Evolutionary conservation across 2,888 invertebrate species (phyloP).

Genomic region (Leucoma salicis): DNA sequence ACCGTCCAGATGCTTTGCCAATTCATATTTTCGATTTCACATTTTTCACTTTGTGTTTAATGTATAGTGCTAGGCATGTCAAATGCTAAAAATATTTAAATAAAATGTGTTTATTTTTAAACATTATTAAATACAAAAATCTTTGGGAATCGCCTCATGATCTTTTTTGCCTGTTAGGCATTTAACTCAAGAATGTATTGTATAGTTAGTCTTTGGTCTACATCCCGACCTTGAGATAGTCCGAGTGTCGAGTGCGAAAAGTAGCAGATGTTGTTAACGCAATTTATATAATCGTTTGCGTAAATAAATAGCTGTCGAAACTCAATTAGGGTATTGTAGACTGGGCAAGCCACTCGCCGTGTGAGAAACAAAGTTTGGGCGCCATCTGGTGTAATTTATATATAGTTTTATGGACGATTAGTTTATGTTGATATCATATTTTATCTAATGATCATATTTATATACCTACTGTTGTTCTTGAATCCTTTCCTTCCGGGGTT

Average conservation of each 20-base stretch:
- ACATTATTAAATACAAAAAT: too few relatives aligned
- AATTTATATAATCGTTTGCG: constrained; percentile 78
- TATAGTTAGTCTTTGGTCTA: constrained; percentile 29
- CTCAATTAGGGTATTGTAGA: constrained; percentile 65
- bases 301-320: constrained; percentile 77
- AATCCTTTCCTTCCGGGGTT: too few relatives aligned
- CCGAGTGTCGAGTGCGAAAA: constrained; percentile 62
- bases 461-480: too few relatives aligned
- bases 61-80: too few relatives aligned
- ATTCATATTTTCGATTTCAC: too few relatives aligned
- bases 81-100: too few relatives aligned
- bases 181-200: not conserved
- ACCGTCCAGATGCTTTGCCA: too few relatives aligned
- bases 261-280: constrained; percentile 75
- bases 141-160: too few relatives aligned
- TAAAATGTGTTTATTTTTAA: too few relatives aligned
- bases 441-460: not conserved
- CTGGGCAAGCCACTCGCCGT: constrained; percentile 41
- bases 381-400: constrained; percentile 62
- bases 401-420: constrained; percentile 19
- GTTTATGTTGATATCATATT: not conserved
- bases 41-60: too few relatives aligned
- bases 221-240: constrained; percentile 45
- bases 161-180: too few relatives aligned
- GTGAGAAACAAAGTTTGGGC: constrained; percentile 52